Conservation (phyloP, 2,888 invertebrate species). For the Vesta saturnalis region DNA sequence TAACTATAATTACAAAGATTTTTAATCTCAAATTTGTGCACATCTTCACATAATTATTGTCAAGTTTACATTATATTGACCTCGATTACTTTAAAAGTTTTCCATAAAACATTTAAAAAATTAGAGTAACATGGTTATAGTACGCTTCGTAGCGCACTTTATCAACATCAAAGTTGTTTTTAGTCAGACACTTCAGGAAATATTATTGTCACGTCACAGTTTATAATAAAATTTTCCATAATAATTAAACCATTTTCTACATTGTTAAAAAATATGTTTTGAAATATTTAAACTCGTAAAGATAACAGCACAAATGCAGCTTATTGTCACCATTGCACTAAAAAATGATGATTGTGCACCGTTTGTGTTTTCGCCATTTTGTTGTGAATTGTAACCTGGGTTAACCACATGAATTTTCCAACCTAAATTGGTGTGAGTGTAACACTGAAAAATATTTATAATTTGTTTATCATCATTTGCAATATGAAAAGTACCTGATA, state of each 20-base stretch:
- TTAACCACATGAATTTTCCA: conserved; percentile 93
- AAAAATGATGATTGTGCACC: conserved; percentile 28
- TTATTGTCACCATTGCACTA: conserved; percentile 36
- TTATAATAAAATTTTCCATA: conserved; percentile 36
- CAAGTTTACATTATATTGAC: conserved; percentile 40
- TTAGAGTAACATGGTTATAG: conserved; percentile 18
- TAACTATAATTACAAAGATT: conserved; percentile 41
- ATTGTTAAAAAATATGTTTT: conserved; percentile 49
- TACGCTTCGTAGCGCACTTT: conserved; percentile 11
- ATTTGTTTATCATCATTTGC: neutral
- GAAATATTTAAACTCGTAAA: conserved; percentile 41
- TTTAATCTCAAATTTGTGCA: conserved; percentile 48
- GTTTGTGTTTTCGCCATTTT: conserved; percentile 49
- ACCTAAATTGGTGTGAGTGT: conserved; percentile 89
- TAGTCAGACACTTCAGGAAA: conserved; percentile 44
- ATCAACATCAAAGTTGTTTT: conserved; percentile 19
- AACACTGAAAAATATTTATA: conserved; percentile 87
- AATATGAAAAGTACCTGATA: conserved; percentile 83
- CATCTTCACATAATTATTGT: conserved; percentile 44
- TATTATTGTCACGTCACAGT: conserved; percentile 45
- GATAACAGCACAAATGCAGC: conserved; percentile 40
- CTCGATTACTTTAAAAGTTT: conserved; percentile 31
- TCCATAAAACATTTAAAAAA: conserved; percentile 8
- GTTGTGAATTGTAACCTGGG: conserved; percentile 66
- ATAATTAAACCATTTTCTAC: conserved; percentile 43